A percentile compares a stretch with the other conserved stretches of the same genome.
These are phyloP conservation scores for Pseudorasbora parva DNA, from an alignment of 2,113 vertebrate species.

Conservation along the genomic window DNA sequence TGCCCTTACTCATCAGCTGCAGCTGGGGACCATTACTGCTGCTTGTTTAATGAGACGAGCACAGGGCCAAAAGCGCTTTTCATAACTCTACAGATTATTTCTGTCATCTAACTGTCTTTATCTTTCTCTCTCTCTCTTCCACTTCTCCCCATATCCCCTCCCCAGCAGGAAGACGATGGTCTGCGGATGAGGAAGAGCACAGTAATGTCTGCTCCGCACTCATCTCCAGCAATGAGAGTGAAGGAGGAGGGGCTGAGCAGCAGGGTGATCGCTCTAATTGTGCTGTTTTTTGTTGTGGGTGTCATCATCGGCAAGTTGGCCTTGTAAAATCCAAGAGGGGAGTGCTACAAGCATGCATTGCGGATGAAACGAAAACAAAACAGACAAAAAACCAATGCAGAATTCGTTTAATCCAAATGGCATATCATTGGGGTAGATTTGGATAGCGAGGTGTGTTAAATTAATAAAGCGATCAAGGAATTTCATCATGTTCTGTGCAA, in stretches of 20 bases:
- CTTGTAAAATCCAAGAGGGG: constrained; percentile 82
- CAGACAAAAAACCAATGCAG: constrained; percentile 61
- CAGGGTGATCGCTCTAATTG: constrained; percentile 86
- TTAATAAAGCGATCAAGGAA: constrained; percentile 53
- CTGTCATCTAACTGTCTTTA: constrained; percentile 23
- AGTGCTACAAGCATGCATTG: constrained; percentile 77
- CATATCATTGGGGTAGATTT: constrained; percentile 84
- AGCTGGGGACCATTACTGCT: constrained; percentile 14
- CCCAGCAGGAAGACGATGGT: constrained; percentile 88
- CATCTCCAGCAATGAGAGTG: constrained; percentile 67
- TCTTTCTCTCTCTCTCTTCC: background rate
- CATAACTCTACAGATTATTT: constrained; percentile 5
- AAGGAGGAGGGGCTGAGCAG: constrained; percentile 89
- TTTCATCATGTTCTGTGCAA: constrained; percentile 79
- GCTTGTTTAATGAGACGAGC: constrained; percentile 3
- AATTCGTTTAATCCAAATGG: constrained; percentile 80
- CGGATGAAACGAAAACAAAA: constrained; percentile 61
- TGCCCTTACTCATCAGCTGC: constrained; percentile 34
- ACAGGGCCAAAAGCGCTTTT: background rate
- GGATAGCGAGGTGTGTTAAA: constrained; percentile 85
- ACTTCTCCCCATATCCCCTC: background rate
- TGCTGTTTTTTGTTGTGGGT: constrained; percentile 94
- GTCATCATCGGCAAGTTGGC: constrained; percentile 94
- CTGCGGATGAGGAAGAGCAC: constrained; percentile 90
- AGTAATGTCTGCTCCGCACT: constrained; percentile 82